These are phyloP conservation scores for Pachyrhynchus sulphureomaculatus DNA, from an alignment of 1,140 invertebrate genomes.

Conservation along the genomic window DNA sequence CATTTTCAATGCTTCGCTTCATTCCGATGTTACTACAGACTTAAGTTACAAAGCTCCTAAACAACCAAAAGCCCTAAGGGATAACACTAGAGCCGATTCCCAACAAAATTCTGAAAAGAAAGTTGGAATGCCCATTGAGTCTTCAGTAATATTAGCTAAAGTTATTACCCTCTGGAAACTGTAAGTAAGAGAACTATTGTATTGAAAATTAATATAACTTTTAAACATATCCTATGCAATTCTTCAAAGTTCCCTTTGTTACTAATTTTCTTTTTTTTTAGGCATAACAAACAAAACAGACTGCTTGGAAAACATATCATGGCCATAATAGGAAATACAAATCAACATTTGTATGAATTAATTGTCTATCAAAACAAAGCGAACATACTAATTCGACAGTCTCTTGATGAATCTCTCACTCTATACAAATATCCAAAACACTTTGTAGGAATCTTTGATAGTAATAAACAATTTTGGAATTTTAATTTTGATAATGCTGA, in stretches of 20 bases:
- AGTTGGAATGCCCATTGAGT: neutral
- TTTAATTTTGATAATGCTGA: conserved; percentile 10
- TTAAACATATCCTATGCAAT: neutral
- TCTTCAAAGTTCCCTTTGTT: neutral
- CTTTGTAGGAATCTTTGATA: conserved; percentile 20
- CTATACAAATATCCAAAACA: conserved; percentile 19
- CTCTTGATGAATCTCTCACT: neutral
- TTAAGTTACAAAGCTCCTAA: conserved; percentile 30
- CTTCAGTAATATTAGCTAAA: conserved; percentile 21
- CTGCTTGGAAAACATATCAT: conserved; percentile 17
- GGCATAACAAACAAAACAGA: conserved; percentile 10
- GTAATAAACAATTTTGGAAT: conserved; percentile 10
- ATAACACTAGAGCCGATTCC: neutral
- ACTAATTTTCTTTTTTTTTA: conserved; percentile 14
- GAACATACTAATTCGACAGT: conserved; percentile 14
- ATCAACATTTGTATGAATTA: neutral
- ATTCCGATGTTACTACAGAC: conserved; percentile 2
- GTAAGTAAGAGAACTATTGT: conserved; percentile 1
- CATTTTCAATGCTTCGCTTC: conserved; percentile 5
- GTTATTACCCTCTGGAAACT: conserved; percentile 21
- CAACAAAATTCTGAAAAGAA: neutral
- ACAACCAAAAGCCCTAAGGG: conserved; percentile 11
- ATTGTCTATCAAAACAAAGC: conserved; percentile 25
- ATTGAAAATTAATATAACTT: neutral
- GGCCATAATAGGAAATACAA: conserved; percentile 5